These are phyloP conservation scores for Mechanitis mazaeus DNA, from an alignment of 2,888 invertebrate species.

Conservation along the genomic window DNA sequence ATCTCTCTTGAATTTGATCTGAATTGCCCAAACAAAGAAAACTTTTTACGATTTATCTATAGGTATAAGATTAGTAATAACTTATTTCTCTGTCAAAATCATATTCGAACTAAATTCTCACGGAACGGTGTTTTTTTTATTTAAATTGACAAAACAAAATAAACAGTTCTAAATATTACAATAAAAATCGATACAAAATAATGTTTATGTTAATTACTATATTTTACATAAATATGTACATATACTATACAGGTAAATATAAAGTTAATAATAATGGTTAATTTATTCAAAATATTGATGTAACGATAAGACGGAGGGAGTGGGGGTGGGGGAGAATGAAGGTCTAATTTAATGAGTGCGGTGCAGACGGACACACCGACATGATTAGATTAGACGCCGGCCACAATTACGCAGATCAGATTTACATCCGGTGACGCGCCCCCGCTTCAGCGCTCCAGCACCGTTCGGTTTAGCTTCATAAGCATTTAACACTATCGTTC, in stretches of 20 bases:
- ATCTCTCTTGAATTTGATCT: conserved; percentile 72
- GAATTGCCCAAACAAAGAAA: conserved; percentile 63
- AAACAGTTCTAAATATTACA: no score
- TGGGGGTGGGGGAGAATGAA: conserved; percentile 36
- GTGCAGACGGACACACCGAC: conserved; percentile 64
- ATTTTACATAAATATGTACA: not conserved
- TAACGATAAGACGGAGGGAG: conserved; percentile 37
- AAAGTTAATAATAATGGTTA: conserved; percentile 10
- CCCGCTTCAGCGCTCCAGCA: conserved; percentile 8
- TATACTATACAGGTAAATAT: not conserved
- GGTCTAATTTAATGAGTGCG: conserved; percentile 66
- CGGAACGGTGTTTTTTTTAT: no score
- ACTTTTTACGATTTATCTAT: conserved; percentile 54
- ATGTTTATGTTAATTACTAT: no score
- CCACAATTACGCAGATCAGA: conserved; percentile 75
- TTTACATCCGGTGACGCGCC: conserved; percentile 53
- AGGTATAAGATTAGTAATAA: not conserved
- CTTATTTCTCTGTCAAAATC: not conserved
- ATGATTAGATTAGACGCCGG: conserved; percentile 71
- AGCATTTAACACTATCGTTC: conserved; percentile 18
- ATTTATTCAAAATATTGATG: conserved; percentile 39
- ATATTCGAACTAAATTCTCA: no score
- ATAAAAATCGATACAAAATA: no score
- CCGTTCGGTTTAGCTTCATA: conserved; percentile 24
- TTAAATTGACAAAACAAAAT: no score